Base-by-base conservation (phyloP, 1,140 invertebrate species). In the Drosophila ananassae region DNA sequence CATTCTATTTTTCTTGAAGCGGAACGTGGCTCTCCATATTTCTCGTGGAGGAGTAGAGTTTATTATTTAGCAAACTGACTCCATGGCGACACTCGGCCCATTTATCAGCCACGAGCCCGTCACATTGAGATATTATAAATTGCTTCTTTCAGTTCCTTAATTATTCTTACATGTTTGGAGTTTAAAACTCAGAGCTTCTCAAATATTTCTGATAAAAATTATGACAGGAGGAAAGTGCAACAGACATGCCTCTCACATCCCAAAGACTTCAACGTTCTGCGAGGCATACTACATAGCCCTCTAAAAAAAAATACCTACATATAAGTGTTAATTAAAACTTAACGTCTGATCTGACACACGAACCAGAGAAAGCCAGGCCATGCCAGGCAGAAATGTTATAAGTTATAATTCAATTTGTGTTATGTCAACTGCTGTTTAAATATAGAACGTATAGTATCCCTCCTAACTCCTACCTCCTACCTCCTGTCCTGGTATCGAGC, bases 371-470 rank as follows among this genome's bases (percentile, higher is more conserved):
- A 32, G 25, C 12, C 46, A 30, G 51, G 50, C 37, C 47, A 64
- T 17, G 0, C 17, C 17, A 17, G 17, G 10, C 47, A 57, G 34
- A 75, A 64, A 84, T 75, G 72, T 61, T 77, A 77, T 77, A 81
- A 87, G 66, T 61, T 77, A 77, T 77, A 81, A 87, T 81, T 84
- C 81, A 84, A 87, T 84, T 84, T 85, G 63, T 52, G 53, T 57
- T 75, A 67, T 81, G 82, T 79, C 64, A 64, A 83, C 72, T 37
- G 47, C 37, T 59, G 52, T 52, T 58, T 75, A 75, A 75, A 75
- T 74, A 55, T 39, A 44, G 50, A 61, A 37, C 17, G 17, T 17
- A 1, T 17, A 17, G 17, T 17, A 17, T 17, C 17, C 17, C 17
- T 17, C 17, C 17, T 17, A 17, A 0, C 17, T 17, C 17, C 17